Conservation (phyloP, 2,888 invertebrate species). For the Clusia tigrina region DNA sequence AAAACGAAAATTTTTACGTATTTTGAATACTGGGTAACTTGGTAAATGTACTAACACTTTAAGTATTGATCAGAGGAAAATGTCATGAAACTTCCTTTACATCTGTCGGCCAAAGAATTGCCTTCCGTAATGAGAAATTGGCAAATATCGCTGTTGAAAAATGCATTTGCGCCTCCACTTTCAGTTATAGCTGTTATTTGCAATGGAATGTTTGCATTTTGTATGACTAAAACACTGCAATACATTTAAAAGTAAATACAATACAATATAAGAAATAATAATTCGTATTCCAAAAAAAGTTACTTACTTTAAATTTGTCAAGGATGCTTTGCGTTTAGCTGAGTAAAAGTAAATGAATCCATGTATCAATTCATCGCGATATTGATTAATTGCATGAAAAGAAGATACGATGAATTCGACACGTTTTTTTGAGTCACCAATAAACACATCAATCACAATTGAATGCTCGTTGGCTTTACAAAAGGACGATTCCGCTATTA, state of each 20-base stretch:
- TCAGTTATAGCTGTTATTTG: constrained; percentile 95
- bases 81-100: constrained; percentile 92
- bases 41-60: constrained; percentile 75
- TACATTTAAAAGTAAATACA: constrained; percentile 1
- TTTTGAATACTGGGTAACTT: neutral
- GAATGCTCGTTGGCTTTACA: constrained; percentile 76
- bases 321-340: constrained; percentile 91
- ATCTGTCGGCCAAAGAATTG: constrained; percentile 87
- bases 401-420: constrained; percentile 92
- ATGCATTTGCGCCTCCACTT: constrained; percentile 86
- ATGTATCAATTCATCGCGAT: constrained; percentile 90
- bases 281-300: neutral
- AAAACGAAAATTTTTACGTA: constrained; percentile 40
- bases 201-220: constrained; percentile 90
- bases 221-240: constrained; percentile 86
- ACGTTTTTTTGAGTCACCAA: constrained; percentile 88
- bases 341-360: constrained; percentile 96
- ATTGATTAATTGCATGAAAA: constrained; percentile 92
- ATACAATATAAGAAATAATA: neutral
- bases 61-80: constrained; percentile 84
- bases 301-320: constrained; percentile 86
- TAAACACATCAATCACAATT: constrained; percentile 89
- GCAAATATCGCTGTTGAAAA: constrained; percentile 88
- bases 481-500: constrained; percentile 81
- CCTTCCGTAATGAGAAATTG: constrained; percentile 93